Percentiles rank a stretch among this genome's conserved stretches.
phyloP scores from a whole-genome alignment of 2,888 invertebrate species.

The Megastigmus dorsalis region DNA sequence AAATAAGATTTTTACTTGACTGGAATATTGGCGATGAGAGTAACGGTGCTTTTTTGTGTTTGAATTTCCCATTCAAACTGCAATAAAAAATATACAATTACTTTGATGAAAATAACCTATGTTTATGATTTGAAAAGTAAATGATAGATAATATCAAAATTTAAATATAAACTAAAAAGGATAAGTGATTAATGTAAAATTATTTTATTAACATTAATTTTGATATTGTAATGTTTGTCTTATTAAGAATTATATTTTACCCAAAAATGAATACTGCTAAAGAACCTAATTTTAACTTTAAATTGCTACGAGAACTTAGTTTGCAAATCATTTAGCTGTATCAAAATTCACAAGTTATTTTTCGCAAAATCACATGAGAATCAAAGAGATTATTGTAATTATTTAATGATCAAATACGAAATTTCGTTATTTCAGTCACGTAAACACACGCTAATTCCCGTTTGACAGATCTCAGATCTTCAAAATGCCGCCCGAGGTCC shows the following conservation, averaged over 20 bases:
- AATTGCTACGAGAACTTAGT: background rate
- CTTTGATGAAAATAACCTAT: background rate
- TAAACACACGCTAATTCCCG: constrained; percentile 32
- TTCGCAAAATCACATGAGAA: background rate
- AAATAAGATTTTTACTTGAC: constrained; percentile 64
- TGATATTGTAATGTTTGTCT: too few species aligned
- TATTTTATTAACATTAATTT: too few species aligned
- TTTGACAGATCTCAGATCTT: constrained; percentile 44
- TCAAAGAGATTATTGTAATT: background rate
- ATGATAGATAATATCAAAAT: constrained; percentile 6
- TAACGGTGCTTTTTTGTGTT: constrained; percentile 63
- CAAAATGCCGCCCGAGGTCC: constrained; percentile 43
- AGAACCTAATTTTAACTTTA: constrained; percentile 19
- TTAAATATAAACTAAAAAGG: background rate
- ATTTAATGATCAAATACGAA: constrained; percentile 17
- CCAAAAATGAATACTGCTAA: background rate
- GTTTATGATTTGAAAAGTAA: constrained; percentile 14
- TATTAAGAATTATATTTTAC: constrained; percentile 16
- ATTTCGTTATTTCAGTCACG: constrained; percentile 3
- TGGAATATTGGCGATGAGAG: constrained; percentile 64
- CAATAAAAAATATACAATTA: constrained; percentile 9
- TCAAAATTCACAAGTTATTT: background rate
- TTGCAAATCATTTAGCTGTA: constrained; percentile 28
- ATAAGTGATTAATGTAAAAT: too few species aligned
- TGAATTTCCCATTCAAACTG: constrained; percentile 69